Evolutionary conservation across 2,888 invertebrate genomes (phyloP), one percentile per base, ranked within the genome.

Genomic region (Cheilosia scutellata): DNA sequence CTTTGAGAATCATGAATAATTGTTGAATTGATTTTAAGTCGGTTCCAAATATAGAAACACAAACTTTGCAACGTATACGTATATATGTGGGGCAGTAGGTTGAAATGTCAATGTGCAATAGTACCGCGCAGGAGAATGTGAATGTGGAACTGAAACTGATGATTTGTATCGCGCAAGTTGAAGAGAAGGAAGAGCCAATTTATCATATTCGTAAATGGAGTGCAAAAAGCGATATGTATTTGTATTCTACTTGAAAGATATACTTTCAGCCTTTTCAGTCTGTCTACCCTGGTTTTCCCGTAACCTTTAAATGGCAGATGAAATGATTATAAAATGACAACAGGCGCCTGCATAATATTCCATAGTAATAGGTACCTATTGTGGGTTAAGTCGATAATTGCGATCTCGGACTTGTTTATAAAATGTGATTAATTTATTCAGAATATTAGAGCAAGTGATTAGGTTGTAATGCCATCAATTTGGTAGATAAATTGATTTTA

Each of bases 281-380:
- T 72, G 66, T 49, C 49, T 78, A 63, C 55, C 72, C 49, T 57
- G 60, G 49, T 78, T 57, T 83, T 72, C 72, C 60, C 47, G 72
- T 78, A 77, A 83, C 83, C 83, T 83, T 83, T 83, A 83, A 83
- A 83, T 83, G 83, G 83, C 83, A 83, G 83, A 83, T 83, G 72
- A 83, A 78, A 62, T 78, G 83, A 83, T 83, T 83, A 66, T 58
- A 60, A 78, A 78, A 76, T 37, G 66, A 60, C 76, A 76, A 66
- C 42, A 58, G 58, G 40, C 58, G 20, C 31, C 40, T 66, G 6
- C 49, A 51, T 25, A 51, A 51, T 51, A 37, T 37, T 9, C 13
- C 51, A 29, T 27, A 51, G 51, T 51, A 11, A 60, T 40, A 31
- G 9, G 29, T 51, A 27, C 37, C 37, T 37, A 27, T 51, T 27